Evolutionary conservation across 64 coral and sea anemone species (phyloP), one percentile per base, ranked within the genome.

Genomic region (Pocillopora damicornis): DNA sequence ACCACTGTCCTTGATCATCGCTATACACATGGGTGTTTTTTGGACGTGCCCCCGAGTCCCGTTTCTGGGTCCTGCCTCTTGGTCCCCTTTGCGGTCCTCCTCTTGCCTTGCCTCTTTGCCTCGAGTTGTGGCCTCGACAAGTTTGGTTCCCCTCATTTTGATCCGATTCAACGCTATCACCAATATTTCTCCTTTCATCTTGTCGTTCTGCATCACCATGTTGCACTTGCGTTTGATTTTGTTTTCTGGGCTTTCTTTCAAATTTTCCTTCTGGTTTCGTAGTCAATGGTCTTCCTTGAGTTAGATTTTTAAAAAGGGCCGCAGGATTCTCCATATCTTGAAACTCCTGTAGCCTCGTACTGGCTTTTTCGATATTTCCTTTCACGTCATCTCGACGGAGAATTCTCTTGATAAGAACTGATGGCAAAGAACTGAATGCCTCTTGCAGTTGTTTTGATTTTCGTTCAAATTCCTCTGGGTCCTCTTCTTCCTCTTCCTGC

Each of bases 311-410:
- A 37, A 83, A 83, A 11, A 83, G 11, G 18, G 71, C 81, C 22
- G 15, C 10, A 71, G 81, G 81, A 65, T 85, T 57, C 56, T 85
- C 81, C 86, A 88, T 88, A 62, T 75, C 91, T 83, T 66, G 86
- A 59, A 92, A 83, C 69, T 88, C 61, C 37, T 92, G 86, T 30
- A 92, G 17, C 26, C n/a, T 0, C 71, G 71, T 22, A 59, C 22
- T 63, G 15, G 91, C 91, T 64, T 75, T 88, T 8, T 83, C 68
- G 16, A 88, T 9, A 45, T 88, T 72, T 56, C 86, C 78, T 20
- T 88, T 88, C 3, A 92, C 91, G 59, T 92, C 91, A 14, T 72
- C 86, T 12, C 91, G 86, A 37, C 22, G 63, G 58, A 92, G 60
- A 20, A 92, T n/a, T 61, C 88, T 88, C 37, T 75, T 88, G 15